Percentiles rank a stretch among this genome's conserved stretches.
Conservation (phyloP, 1,140 invertebrate genomes). For the Drosophila auraria region DNA sequence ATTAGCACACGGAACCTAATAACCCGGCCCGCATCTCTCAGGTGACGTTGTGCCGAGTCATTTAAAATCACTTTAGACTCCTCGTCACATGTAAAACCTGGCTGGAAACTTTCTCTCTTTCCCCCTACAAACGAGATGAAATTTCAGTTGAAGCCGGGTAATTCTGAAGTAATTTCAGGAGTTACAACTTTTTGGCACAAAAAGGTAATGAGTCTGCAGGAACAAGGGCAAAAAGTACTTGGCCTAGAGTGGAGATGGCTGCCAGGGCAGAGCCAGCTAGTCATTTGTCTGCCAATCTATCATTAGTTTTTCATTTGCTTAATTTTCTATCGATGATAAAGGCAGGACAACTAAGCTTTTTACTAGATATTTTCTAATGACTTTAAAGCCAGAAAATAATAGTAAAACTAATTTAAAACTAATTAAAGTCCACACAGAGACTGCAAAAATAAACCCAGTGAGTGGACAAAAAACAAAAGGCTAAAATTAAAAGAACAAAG, state of each 20-base stretch:
- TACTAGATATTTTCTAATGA: not conserved
- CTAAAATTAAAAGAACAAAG: not conserved
- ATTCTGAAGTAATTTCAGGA: conserved; percentile 9
- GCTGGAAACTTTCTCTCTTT: not conserved
- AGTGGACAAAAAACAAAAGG: not conserved
- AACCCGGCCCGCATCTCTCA: conserved; percentile 12
- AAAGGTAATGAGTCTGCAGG: conserved; percentile 17
- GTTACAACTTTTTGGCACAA: conserved; percentile 17
- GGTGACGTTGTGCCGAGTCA: conserved; percentile 29
- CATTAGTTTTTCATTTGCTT: not conserved
- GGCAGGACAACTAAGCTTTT: not conserved
- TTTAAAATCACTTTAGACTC: conserved; percentile 28
- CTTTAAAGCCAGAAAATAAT: too few species aligned
- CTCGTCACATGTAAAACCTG: conserved; percentile 1
- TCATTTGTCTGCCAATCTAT: conserved; percentile 12
- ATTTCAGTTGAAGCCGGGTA: conserved; percentile 2
- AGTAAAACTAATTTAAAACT: not conserved
- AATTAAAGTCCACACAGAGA: not conserved
- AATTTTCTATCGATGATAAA: too few species aligned
- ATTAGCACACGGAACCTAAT: conserved; percentile 22
- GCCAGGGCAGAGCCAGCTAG: not conserved
- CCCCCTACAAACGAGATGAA: not conserved
- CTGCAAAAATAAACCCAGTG: not conserved
- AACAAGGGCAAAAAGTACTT: conserved; percentile 3
- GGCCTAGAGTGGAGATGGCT: not conserved